Evolutionary conservation across 1,140 invertebrate genomes (phyloP).

Genomic region (Gryon sp.): DNA sequence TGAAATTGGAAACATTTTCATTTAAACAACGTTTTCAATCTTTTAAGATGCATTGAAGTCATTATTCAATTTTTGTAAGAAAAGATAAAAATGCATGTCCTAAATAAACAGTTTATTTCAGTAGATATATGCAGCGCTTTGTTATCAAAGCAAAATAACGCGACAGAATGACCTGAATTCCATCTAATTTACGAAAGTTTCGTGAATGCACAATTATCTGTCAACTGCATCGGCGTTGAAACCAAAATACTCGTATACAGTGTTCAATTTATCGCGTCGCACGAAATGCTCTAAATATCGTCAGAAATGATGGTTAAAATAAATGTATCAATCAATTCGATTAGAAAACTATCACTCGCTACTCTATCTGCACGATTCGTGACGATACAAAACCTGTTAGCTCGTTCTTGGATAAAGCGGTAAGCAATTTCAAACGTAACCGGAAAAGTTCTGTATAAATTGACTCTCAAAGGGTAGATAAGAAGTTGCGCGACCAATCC

Average conservation of each 20-base stretch:
- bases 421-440: slow-evolving; percentile 52
- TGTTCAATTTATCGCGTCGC: background rate
- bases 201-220: background rate
- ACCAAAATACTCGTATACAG: slow-evolving; percentile 1
- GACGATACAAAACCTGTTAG: slow-evolving; percentile 9
- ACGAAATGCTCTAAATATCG: slow-evolving; percentile 7
- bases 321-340: slow-evolving; percentile 44
- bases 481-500: slow-evolving; percentile 51
- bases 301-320: slow-evolving; percentile 26
- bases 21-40: too few relatives aligned
- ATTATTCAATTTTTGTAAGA: too few relatives aligned
- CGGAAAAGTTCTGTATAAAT: slow-evolving; percentile 58
- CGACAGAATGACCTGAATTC: background rate
- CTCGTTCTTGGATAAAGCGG: slow-evolving; percentile 19
- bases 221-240: background rate
- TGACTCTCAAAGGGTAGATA: slow-evolving; percentile 58
- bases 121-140: too few relatives aligned
- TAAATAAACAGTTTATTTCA: too few relatives aligned
- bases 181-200: background rate
- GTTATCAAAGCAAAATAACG: too few relatives aligned
- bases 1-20: too few relatives aligned
- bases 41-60: too few relatives aligned
- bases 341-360: slow-evolving; percentile 30
- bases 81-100: too few relatives aligned
- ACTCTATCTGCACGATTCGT: slow-evolving; percentile 1